These are phyloP conservation scores for rabbit (Oryctolagus cuniculus) DNA, from an alignment of 2,113 vertebrate genomes.

Conservation along the genomic window DNA sequence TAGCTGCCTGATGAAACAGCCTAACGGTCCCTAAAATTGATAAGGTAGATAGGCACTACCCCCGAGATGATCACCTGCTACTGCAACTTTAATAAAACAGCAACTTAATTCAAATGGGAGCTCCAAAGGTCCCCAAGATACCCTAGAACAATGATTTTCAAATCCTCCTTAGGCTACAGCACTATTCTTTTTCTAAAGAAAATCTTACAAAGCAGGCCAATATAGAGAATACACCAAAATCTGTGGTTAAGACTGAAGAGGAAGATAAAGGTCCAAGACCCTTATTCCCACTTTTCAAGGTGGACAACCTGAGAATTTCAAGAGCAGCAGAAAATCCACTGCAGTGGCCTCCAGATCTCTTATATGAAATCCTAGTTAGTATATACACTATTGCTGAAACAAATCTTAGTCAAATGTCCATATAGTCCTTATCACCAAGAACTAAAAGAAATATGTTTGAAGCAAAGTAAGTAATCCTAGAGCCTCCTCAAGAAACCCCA, in stretches of 20 bases:
- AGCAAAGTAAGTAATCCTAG: neutral
- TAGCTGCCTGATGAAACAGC: neutral
- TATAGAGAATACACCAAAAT: constrained; percentile 8
- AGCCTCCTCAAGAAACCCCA: constrained; percentile 35
- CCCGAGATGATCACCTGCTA: constrained; percentile 3
- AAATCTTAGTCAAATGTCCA: constrained; percentile 25
- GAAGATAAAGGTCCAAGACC: neutral
- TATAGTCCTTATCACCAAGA: constrained; percentile 16
- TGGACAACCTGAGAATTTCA: constrained; percentile 26
- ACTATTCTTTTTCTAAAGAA: neutral
- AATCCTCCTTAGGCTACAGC: neutral
- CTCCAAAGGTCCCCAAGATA: constrained; percentile 25
- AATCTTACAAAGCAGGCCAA: neutral
- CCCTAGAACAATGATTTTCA: constrained; percentile 9
- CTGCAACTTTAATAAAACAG: constrained; percentile 18
- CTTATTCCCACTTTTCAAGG: neutral
- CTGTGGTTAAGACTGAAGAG: neutral
- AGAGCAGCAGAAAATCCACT: neutral
- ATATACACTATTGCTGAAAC: neutral
- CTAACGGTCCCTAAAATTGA: neutral
- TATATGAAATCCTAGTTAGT: constrained; percentile 35
- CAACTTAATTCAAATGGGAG: neutral
- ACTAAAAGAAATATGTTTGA: constrained; percentile 1
- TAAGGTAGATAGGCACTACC: neutral
- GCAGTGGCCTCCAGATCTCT: neutral